These are phyloP conservation scores for Champsocephalus gunnari DNA, from an alignment of 2,797 vertebrate genomes.

Conservation along the genomic window DNA sequence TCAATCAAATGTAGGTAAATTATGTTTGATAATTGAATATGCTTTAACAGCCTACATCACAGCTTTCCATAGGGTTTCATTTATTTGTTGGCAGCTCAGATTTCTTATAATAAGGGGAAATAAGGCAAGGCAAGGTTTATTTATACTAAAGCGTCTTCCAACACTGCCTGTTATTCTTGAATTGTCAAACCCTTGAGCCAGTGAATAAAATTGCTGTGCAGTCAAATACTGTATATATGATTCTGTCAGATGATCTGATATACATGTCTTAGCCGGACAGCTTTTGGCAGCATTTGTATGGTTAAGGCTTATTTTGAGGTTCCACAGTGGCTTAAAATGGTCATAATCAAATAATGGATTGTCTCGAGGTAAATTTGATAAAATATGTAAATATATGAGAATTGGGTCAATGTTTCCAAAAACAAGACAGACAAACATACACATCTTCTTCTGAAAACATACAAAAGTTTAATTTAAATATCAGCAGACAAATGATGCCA, in stretches of 20 bases:
- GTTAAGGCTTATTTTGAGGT: neutral
- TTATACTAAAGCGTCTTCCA: too few relatives aligned
- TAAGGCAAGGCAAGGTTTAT: too few relatives aligned
- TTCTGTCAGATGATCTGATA: neutral
- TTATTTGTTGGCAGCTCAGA: too few relatives aligned
- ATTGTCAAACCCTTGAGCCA: too few relatives aligned
- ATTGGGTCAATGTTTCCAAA: slow-evolving; percentile 5
- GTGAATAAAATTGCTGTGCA: too few relatives aligned
- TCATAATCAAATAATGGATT: neutral
- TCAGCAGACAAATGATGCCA: slow-evolving; percentile 53
- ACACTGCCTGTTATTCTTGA: too few relatives aligned
- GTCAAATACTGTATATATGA: too few relatives aligned
- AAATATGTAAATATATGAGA: neutral
- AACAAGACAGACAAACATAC: slow-evolving; percentile 36
- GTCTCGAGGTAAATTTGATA: neutral
- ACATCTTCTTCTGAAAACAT: slow-evolving; percentile 78
- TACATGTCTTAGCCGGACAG: neutral
- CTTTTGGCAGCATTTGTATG: neutral
- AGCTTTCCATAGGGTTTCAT: too few relatives aligned
- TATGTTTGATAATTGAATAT: too few relatives aligned
- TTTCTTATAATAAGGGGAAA: too few relatives aligned
- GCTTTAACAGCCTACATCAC: too few relatives aligned
- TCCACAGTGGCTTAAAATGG: neutral
- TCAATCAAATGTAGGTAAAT: too few relatives aligned
- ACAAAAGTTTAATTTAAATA: slow-evolving; percentile 84